These are phyloP conservation scores for Rhinopomastus cyanomelas DNA, from an alignment of 2,113 vertebrate species.

Conservation along the genomic window DNA sequence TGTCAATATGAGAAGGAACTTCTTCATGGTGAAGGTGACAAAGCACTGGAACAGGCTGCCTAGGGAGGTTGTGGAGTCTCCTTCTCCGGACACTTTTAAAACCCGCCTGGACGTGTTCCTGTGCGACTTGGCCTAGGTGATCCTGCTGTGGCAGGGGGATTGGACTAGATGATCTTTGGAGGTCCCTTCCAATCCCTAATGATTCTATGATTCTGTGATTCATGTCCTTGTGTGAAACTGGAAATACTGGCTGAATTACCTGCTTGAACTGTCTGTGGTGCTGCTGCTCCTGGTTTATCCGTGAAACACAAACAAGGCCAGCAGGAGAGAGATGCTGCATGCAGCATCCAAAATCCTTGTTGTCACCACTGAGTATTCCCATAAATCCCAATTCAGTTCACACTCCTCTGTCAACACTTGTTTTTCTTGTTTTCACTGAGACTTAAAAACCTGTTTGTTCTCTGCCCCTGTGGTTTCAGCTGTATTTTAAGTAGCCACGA, in stretches of 20 bases:
- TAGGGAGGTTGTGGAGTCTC: too few species aligned
- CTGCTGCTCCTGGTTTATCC: accelerated
- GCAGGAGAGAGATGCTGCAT: not conserved
- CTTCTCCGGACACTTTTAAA: too few species aligned
- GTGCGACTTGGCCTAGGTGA: too few species aligned
- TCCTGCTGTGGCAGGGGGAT: too few species aligned
- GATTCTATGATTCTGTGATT: too few species aligned
- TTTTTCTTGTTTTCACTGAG: not conserved
- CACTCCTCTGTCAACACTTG: not conserved
- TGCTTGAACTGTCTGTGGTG: not conserved
- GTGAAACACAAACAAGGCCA: not conserved
- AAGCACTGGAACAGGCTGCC: too few species aligned
- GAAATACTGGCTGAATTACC: not conserved
- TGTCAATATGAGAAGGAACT: too few species aligned
- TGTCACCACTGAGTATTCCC: not conserved
- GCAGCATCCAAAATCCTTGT: not conserved
- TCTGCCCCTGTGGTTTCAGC: not conserved
- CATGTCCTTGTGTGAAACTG: not conserved
- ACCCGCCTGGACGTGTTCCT: too few species aligned
- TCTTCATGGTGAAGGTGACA: too few species aligned
- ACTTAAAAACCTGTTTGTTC: not conserved
- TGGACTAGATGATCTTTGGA: too few species aligned
- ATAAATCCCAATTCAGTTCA: not conserved
- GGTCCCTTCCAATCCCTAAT: too few species aligned
- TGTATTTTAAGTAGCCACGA: accelerated